Conservation (phyloP, 2,888 invertebrate species). For the Phragmatobia fuliginosa region DNA sequence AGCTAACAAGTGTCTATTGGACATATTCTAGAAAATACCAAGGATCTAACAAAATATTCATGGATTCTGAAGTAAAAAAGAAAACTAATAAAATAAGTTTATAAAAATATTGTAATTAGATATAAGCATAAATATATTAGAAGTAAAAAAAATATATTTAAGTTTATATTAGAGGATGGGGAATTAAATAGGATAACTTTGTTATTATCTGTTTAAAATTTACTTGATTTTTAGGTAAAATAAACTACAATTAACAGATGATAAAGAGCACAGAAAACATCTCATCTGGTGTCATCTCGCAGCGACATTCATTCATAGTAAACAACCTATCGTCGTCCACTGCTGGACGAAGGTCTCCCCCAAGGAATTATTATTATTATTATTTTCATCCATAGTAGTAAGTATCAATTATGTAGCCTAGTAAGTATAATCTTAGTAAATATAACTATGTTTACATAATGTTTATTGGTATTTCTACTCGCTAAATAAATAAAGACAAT, state of each 20-base stretch:
- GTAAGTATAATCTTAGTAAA: neutral
- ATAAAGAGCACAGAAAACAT: neutral
- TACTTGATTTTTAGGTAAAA: neutral
- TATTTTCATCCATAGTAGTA: neutral
- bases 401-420: neutral
- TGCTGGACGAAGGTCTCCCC: no score
- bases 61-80: no score
- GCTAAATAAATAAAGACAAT: neutral
- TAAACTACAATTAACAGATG: neutral
- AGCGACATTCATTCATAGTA: no score
- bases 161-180: neutral
- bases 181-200: neutral
- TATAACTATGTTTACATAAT: neutral
- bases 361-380: no score
- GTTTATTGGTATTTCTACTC: neutral
- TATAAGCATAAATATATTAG: no score
- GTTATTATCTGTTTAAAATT: no score
- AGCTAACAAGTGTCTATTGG: slow-evolving; percentile 17
- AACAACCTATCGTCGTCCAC: no score
- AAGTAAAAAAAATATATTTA: no score
- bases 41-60: no score
- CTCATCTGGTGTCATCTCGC: neutral
- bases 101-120: no score
- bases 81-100: no score
- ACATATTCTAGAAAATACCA: no score